Evolutionary conservation across 2,888 invertebrate genomes (phyloP).

Genomic region (Tetragonula carbonaria): DNA sequence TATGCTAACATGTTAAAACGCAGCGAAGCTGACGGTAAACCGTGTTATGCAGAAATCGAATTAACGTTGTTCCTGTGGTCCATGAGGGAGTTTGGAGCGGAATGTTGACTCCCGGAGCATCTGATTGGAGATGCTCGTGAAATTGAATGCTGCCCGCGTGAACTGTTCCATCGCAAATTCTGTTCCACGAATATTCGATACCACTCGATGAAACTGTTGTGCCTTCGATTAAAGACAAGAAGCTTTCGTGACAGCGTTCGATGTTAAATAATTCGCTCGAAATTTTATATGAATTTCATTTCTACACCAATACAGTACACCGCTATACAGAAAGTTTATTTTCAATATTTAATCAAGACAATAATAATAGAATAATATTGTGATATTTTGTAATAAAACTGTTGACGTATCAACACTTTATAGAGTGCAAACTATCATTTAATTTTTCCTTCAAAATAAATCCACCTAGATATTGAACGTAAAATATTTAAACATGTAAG

Average conservation of each 20-base stretch:
- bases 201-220: neutral
- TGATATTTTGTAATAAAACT: no score
- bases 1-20: neutral
- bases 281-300: no score
- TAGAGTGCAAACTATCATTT: no score
- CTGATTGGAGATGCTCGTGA: slow-evolving; percentile 26
- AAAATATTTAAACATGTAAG: no score
- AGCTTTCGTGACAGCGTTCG: neutral
- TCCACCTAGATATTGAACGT: no score
- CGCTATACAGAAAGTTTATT: no score
- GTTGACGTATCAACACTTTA: no score
- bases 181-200: neutral
- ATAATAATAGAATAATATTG: no score
- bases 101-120: slow-evolving; percentile 12
- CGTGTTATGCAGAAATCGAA: slow-evolving; percentile 21
- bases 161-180: neutral
- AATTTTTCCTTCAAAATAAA: no score
- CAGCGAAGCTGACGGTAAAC: neutral
- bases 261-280: no score
- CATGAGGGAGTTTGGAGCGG: neutral
- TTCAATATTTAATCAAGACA: no score
- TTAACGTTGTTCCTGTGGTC: slow-evolving; percentile 23
- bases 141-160: slow-evolving; percentile 21
- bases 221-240: neutral
- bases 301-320: no score